These are phyloP conservation scores for Acanthosoma haemorrhoidale DNA, from an alignment of 2,888 invertebrate species.

Conservation along the genomic window DNA sequence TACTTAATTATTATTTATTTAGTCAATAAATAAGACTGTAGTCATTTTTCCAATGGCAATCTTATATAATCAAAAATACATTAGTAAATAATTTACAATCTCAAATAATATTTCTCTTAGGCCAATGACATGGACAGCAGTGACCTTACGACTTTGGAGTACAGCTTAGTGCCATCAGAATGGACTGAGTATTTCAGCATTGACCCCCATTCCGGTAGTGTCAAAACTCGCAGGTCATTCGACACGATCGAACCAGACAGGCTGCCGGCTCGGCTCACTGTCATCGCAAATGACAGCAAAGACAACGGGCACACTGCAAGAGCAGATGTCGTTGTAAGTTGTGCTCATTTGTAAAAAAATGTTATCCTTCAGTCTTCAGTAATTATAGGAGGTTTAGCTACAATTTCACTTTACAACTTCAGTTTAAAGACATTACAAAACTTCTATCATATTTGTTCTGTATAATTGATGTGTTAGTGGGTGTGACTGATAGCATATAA, in stretches of 20 bases:
- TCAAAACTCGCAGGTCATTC: constrained; percentile 68
- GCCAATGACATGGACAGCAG: constrained; percentile 84
- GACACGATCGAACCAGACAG: constrained; percentile 58
- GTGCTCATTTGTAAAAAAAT: too few relatives aligned
- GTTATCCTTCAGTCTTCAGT: too few relatives aligned
- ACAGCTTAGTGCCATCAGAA: constrained; percentile 50
- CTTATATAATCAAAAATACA: neutral
- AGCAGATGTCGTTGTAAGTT: constrained; percentile 60
- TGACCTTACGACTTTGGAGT: constrained; percentile 71
- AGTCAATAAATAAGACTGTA: neutral
- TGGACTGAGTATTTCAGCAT: constrained; percentile 63
- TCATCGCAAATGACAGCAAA: constrained; percentile 63
- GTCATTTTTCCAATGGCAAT: neutral
- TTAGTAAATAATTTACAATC: neutral
- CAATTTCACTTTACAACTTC: too few relatives aligned
- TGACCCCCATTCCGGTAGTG: constrained; percentile 68
- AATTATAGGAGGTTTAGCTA: too few relatives aligned
- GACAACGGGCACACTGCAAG: constrained; percentile 54
- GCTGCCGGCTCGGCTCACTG: constrained; percentile 68
- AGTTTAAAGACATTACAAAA: too few relatives aligned
- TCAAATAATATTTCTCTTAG: constrained; percentile 45
- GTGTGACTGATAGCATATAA: too few relatives aligned
- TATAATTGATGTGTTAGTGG: too few relatives aligned
- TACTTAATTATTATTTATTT: too few relatives aligned
- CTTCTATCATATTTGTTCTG: too few relatives aligned